Conservation (phyloP, 2,888 invertebrate genomes). For the Apomyelois bistriatella region DNA sequence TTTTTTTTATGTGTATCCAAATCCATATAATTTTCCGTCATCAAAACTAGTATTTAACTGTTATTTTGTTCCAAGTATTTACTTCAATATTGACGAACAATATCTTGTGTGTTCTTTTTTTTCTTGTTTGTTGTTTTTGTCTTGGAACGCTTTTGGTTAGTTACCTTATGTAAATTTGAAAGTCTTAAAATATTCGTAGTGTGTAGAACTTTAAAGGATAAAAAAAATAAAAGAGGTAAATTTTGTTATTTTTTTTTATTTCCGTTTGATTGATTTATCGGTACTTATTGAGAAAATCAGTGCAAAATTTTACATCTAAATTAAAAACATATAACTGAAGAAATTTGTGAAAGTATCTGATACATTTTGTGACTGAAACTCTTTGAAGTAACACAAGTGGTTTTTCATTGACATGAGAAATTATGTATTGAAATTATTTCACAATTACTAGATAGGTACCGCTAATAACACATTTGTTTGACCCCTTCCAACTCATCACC, state of each 20-base stretch:
- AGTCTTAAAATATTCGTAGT: too few species aligned
- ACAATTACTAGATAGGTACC: slow-evolving; percentile 24
- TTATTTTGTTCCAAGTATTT: too few species aligned
- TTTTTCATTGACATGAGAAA: slow-evolving; percentile 12
- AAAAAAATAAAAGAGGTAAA: slow-evolving; percentile 29
- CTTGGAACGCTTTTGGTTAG: too few species aligned
- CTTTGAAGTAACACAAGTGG: slow-evolving; percentile 24
- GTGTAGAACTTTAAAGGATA: too few species aligned
- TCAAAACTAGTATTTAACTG: too few species aligned
- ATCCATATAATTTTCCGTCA: too few species aligned
- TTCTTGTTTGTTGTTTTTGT: too few species aligned
- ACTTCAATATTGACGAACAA: too few species aligned
- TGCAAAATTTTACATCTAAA: slow-evolving; percentile 58
- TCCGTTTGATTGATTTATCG: slow-evolving; percentile 53
- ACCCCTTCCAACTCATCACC: slow-evolving; percentile 54
- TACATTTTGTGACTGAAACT: slow-evolving; percentile 52
- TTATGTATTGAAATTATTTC: slow-evolving; percentile 15
- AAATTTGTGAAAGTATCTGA: slow-evolving; percentile 46
- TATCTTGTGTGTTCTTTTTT: too few species aligned
- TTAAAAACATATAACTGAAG: slow-evolving; percentile 48
- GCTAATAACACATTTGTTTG: slow-evolving; percentile 42
- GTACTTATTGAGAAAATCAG: slow-evolving; percentile 65
- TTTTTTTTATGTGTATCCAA: too few species aligned
- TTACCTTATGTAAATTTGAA: too few species aligned
- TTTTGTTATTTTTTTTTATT: slow-evolving; percentile 50